Evolutionary conservation across 2,888 invertebrate species (phyloP).

Genomic region (Gastrophysa polygoni): DNA sequence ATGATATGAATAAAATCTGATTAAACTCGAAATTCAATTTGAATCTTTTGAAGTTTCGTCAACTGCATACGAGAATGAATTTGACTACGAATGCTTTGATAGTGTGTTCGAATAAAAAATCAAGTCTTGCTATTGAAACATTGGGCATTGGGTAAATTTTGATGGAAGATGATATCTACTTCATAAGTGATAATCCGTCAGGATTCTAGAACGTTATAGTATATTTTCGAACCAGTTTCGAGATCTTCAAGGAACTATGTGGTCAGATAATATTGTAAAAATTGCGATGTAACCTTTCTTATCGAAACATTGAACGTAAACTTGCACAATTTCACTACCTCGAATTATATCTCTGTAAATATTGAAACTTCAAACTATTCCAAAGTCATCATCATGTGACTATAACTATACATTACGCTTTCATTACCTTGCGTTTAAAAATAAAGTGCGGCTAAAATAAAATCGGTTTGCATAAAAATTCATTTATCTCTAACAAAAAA

Average conservation of each 20-base stretch:
- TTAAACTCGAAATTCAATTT: too few relatives aligned
- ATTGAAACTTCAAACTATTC: not conserved
- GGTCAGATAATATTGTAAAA: not conserved
- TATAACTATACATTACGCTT: not conserved
- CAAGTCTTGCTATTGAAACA: too few relatives aligned
- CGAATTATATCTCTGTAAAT: not conserved
- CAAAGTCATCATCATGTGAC: not conserved
- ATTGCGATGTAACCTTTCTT: not conserved
- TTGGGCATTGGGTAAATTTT: too few relatives aligned
- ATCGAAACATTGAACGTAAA: not conserved
- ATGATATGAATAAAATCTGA: too few relatives aligned
- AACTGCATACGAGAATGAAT: too few relatives aligned
- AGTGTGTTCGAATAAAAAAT: too few relatives aligned
- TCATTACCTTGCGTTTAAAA: not conserved
- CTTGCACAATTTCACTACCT: not conserved
- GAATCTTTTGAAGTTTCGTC: too few relatives aligned
- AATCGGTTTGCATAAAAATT: not conserved
- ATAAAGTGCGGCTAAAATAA: slow-evolving; percentile 1
- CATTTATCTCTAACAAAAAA: not conserved
- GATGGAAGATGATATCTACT: too few relatives aligned
- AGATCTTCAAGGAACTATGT: not conserved
- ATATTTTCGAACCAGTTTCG: too few relatives aligned
- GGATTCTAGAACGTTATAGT: too few relatives aligned
- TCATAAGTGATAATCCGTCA: too few relatives aligned
- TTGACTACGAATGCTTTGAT: too few relatives aligned